Conservation (phyloP, 2,888 invertebrate species). For the Lithophane semibrunnea region DNA sequence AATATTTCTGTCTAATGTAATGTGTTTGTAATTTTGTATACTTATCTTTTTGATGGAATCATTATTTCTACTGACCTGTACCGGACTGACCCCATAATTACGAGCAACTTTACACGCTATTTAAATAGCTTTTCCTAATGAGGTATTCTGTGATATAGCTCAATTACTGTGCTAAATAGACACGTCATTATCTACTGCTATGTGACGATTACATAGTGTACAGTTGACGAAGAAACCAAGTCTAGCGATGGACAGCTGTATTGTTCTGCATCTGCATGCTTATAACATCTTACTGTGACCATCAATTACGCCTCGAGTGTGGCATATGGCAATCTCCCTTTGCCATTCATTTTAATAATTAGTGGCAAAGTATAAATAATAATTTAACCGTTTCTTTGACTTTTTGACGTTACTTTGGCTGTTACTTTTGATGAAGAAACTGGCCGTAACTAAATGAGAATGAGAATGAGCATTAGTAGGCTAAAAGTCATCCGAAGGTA, state of each 20-base stretch:
- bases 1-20: conserved; percentile 26
- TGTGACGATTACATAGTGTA: not conserved
- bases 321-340: not conserved
- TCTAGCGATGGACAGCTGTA: not conserved
- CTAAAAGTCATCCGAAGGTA: too few relatives aligned
- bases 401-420: too few relatives aligned
- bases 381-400: too few relatives aligned
- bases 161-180: conserved; percentile 22
- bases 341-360: not conserved
- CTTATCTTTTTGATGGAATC: conserved; percentile 47
- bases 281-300: not conserved
- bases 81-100: conserved; percentile 9
- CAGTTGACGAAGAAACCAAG: not conserved
- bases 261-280: not conserved
- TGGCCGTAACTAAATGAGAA: too few relatives aligned
- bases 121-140: conserved; percentile 21
- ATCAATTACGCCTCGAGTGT: not conserved
- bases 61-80: conserved; percentile 48
- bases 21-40: conserved; percentile 47
- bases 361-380: too few relatives aligned
- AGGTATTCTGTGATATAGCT: not conserved
- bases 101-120: conserved; percentile 18
- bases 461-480: too few relatives aligned
- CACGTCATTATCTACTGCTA: not conserved
- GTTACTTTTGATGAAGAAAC: too few relatives aligned